Evolutionary conservation across 2,888 invertebrate species (phyloP).

Genomic region (Orchesellides sinensis): DNA sequence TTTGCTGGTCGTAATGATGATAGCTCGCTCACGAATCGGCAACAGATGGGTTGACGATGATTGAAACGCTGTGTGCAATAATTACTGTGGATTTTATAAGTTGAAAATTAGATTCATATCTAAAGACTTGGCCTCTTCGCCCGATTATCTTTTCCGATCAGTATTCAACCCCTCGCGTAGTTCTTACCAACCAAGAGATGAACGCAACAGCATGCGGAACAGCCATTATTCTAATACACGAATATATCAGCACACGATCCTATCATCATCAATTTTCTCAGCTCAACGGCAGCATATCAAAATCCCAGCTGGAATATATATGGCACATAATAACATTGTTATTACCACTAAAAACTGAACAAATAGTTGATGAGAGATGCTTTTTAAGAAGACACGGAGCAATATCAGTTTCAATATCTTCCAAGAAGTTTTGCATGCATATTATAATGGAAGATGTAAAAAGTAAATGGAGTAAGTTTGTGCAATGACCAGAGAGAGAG

Average conservation of each 20-base stretch:
- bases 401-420: background rate
- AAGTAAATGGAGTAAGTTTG: background rate
- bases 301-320: conserved; percentile 4
- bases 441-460: background rate
- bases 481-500: conserved; percentile 25
- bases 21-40: conserved; percentile 33
- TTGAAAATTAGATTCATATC: background rate
- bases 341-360: conserved; percentile 12
- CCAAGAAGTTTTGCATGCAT: background rate
- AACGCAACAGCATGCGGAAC: background rate
- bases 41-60: background rate
- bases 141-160: background rate
- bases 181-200: no score
- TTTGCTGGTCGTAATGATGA: no score
- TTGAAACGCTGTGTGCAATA: conserved; percentile 19
- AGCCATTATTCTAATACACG: conserved; percentile 2
- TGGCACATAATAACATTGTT: background rate
- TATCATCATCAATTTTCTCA: conserved; percentile 6
- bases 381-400: background rate
- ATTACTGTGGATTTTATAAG: conserved; percentile 4
- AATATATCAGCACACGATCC: background rate
- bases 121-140: background rate
- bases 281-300: background rate
- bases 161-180: no score
- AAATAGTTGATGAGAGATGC: conserved; percentile 14